Evolutionary conservation across 2,888 invertebrate genomes (phyloP), one percentile per base, ranked within the genome.

Genomic region (Petrolisthes cinctipes): DNA sequence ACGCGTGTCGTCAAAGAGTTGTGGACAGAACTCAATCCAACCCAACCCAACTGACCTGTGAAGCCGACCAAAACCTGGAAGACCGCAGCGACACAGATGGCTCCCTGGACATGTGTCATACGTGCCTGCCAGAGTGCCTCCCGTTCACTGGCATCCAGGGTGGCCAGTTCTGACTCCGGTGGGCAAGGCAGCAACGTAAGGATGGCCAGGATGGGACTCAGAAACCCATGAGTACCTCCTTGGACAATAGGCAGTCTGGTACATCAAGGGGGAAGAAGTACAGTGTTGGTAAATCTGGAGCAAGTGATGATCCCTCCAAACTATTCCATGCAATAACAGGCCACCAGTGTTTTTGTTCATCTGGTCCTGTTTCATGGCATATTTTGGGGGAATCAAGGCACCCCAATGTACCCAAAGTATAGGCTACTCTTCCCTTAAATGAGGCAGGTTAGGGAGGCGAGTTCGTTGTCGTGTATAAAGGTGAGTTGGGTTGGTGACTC

Each of bases 71-170:
- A 92, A 3, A 97, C 94, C 93, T 97, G 96, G 86, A 96, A 95
- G 75, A 96, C 91, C 0, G 97, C 96, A 0, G 97, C 95, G 0
- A 96, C 95, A 4, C 97, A 96, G 53, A 97, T 96, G 3, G 97
- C 96, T 0, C 97, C 97, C 0, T 97, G 97, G 51, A 97, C 93
- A 92, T 96, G 96, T 87, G 96, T 94, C 96, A 97, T 96, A 89
- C 96, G 93, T 54, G 94, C 93, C 92, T 95, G 95, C 97, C 96
- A 97, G 11, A 96, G 93, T 86, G 94, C 94, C 0, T 94, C 94
- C 20, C 95, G 94, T 88, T 95, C 94, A 1, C 93, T 94, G 0
- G 92, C 92, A 0, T 94, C 92, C 94, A 96, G 94, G 71, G 93
- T 93, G 0, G 93, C 92, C 37, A 96, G 92, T 3, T 87, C 89